Base-by-base conservation (phyloP, 1,140 invertebrate species). In the Drosophila leontia region DNA sequence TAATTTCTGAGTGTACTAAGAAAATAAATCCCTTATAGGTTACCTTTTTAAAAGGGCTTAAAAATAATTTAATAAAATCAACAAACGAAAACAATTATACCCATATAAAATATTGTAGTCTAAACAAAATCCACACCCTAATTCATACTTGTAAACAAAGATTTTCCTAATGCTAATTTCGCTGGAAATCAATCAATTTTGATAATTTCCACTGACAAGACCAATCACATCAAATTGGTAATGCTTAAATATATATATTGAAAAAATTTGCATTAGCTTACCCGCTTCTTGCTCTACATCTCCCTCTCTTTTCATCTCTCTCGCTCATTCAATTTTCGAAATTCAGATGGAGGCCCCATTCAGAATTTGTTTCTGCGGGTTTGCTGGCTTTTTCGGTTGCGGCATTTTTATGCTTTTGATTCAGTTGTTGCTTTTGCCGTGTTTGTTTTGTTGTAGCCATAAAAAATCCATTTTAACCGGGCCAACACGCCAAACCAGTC, bases 401-500 rank as follows among this genome's bases (percentile, higher is more conserved):
- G 69, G 53, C 69, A 37, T 72, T 72, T 72, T 51, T 42, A 60
- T 60, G 69, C 69, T 72, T 51, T 72, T 42, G 50, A 60, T 72
- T 72, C 53, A 60, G 69, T 72, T 72, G 68, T 68, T 63, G 63
- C 63, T n/a, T 11, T 32, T 19, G 12, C 48, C 51, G 62, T 55
- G 48, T 45, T 70, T 34, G 64, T 34, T 69, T 56, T 51, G 65
- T 50, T 59, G 55, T 42, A 19, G 69, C 67, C 69, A 60, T 72
- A 72, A 72, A 72, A 72, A 72, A 72, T 59, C 45, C 67, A 72
- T 72, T 72, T 72, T 60, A 50, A 53, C 69, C 69, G 55, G 69
- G 69, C 69, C 69, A 72, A 72, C 69, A 72, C 67, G 67, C 67
- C 69, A 72, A 72, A 72, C 69, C 69, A 72, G 69, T 72, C 69